A percentile compares a stretch with the other conserved stretches of the same genome.
phyloP scores from a whole-genome alignment of 2,113 vertebrate species.

The Chiloscyllium plagiosum region DNA sequence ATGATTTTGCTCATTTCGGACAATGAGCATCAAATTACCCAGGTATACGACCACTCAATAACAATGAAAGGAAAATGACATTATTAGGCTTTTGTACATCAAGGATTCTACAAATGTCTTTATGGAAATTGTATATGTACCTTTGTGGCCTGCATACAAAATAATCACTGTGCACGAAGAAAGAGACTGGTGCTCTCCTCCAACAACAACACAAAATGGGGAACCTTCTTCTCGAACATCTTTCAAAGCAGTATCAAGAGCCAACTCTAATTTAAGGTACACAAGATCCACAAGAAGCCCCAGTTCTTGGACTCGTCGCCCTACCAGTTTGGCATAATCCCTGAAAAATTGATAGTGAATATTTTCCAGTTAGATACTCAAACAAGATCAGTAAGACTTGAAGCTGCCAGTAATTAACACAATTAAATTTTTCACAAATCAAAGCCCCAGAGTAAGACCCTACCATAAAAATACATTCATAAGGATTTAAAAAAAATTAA shows the following conservation, averaged over 20 bases:
- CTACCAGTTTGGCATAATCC: slow-evolving; percentile 65
- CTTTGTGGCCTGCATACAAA: slow-evolving; percentile 72
- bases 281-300: slow-evolving; percentile 69
- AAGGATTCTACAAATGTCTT: background rate
- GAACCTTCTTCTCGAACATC: slow-evolving; percentile 66
- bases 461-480: background rate
- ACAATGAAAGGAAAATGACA: background rate
- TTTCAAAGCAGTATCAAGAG: slow-evolving; percentile 60
- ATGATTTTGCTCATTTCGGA: background rate
- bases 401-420: background rate
- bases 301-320: slow-evolving; percentile 63
- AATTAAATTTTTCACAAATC: background rate
- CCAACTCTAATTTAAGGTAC: slow-evolving; percentile 59
- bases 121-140: slow-evolving; percentile 53
- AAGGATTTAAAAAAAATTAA: background rate
- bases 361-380: background rate
- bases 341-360: slow-evolving; percentile 57
- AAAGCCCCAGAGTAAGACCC: background rate
- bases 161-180: slow-evolving; percentile 67
- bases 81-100: background rate
- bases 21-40: background rate
- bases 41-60: background rate
- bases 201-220: slow-evolving; percentile 70
- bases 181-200: slow-evolving; percentile 62
- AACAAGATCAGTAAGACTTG: background rate